These are phyloP conservation scores for Mycalesis mineus DNA, from an alignment of 2,888 invertebrate genomes.

Conservation along the genomic window DNA sequence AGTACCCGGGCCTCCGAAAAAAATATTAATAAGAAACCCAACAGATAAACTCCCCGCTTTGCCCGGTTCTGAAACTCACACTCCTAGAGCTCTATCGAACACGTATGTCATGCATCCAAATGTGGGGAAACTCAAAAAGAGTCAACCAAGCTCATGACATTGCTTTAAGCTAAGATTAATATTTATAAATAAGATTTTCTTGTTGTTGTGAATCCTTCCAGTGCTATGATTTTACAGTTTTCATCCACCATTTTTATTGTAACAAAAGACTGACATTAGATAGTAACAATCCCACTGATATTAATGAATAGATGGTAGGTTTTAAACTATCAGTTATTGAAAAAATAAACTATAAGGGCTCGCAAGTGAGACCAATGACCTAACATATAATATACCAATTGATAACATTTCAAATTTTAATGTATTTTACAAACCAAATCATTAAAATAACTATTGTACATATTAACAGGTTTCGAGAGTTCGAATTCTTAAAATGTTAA, in stretches of 20 bases:
- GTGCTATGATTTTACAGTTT: slow-evolving; percentile 63
- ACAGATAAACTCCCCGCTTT: slow-evolving; percentile 86
- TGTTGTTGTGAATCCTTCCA: slow-evolving; percentile 72
- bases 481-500: too few species aligned
- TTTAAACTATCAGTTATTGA: neutral
- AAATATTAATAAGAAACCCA: slow-evolving; percentile 81
- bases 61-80: slow-evolving; percentile 72
- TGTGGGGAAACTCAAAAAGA: slow-evolving; percentile 65
- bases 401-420: too few species aligned
- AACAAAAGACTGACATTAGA: slow-evolving; percentile 61
- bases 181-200: slow-evolving; percentile 24
- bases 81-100: slow-evolving; percentile 82
- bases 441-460: too few species aligned
- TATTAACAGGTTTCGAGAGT: too few species aligned
- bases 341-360: neutral
- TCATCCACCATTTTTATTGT: slow-evolving; percentile 51
- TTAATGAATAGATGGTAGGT: slow-evolving; percentile 22
- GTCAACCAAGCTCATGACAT: slow-evolving; percentile 68
- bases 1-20: slow-evolving; percentile 80
- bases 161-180: slow-evolving; percentile 19
- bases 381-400: too few species aligned
- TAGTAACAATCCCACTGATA: slow-evolving; percentile 32
- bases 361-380: neutral
- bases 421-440: too few species aligned
- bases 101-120: slow-evolving; percentile 82